phyloP scores from a whole-genome alignment of 2,113 vertebrate genomes.

The Cervus canadensis region DNA sequence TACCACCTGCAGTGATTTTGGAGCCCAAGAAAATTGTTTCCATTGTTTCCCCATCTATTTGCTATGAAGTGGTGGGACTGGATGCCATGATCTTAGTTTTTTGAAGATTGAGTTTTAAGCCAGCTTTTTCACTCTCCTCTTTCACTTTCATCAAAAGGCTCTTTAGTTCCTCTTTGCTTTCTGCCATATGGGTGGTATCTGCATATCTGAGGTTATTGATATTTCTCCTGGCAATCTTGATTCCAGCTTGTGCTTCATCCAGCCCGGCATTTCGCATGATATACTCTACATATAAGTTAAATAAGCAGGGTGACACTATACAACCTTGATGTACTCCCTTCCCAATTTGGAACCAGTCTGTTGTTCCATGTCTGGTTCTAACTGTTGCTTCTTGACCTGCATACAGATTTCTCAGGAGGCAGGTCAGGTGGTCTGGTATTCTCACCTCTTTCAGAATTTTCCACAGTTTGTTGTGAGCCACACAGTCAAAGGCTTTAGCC shows the following conservation, averaged over 20 bases:
- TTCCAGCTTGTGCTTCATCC: not conserved
- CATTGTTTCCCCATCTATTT: not conserved
- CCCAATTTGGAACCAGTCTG: not conserved
- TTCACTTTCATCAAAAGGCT: not conserved
- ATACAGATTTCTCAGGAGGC: not conserved
- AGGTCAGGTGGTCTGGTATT: not conserved
- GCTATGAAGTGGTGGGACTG: not conserved
- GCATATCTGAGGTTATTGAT: not conserved
- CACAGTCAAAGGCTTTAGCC: not conserved
- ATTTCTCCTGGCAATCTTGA: not conserved
- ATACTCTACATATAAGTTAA: not conserved
- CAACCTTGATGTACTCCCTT: not conserved
- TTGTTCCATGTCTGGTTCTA: not conserved
- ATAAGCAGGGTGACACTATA: not conserved
- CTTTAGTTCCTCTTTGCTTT: not conserved
- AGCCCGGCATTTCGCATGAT: accelerated
- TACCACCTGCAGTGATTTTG: not conserved
- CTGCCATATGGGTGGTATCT: not conserved
- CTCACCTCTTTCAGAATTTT: not conserved
- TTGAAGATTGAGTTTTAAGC: not conserved
- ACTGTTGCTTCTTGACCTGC: not conserved
- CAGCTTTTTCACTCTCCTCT: not conserved
- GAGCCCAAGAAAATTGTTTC: not conserved
- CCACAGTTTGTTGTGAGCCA: not conserved
- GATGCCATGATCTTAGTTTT: not conserved